Evolutionary conservation across 2,888 invertebrate genomes (phyloP).

Genomic region (Cephus pygmeus): DNA sequence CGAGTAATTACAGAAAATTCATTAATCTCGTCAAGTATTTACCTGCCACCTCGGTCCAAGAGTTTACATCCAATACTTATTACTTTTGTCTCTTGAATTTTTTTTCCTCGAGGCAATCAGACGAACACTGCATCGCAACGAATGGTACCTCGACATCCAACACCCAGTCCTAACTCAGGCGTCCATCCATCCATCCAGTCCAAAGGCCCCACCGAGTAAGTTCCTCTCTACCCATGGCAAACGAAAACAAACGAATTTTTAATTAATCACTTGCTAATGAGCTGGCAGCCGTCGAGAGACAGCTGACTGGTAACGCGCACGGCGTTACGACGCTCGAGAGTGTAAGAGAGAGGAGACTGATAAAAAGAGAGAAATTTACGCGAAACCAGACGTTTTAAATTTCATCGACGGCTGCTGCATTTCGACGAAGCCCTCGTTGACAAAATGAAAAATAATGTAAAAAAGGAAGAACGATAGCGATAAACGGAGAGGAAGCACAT

Average conservation of each 20-base stretch:
- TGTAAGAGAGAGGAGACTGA: constrained; percentile 13
- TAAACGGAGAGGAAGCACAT: background rate
- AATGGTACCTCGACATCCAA: constrained; percentile 8
- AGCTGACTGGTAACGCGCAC: constrained; percentile 14
- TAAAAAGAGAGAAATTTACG: background rate
- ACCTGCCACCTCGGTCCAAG: background rate
- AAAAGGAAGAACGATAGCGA: background rate
- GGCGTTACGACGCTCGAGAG: background rate
- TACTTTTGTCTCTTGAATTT: background rate
- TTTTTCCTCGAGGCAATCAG: background rate
- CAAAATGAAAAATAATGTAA: constrained; percentile 7
- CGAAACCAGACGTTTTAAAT: constrained; percentile 31
- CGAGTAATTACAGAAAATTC: background rate
- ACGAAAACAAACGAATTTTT: constrained; percentile 54
- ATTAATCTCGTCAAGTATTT: background rate
- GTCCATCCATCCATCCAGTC: background rate
- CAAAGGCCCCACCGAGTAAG: constrained; percentile 7
- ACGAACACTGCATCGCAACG: background rate
- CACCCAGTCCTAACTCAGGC: background rate
- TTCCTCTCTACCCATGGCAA: background rate
- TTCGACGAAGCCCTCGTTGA: constrained; percentile 27
- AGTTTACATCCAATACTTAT: background rate
- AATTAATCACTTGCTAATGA: constrained; percentile 63
- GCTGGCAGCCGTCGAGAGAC: constrained; percentile 40
- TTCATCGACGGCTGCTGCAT: constrained; percentile 38